phyloP scores from a whole-genome alignment of 2,797 vertebrate genomes.

The Pagetopsis macropterus region DNA sequence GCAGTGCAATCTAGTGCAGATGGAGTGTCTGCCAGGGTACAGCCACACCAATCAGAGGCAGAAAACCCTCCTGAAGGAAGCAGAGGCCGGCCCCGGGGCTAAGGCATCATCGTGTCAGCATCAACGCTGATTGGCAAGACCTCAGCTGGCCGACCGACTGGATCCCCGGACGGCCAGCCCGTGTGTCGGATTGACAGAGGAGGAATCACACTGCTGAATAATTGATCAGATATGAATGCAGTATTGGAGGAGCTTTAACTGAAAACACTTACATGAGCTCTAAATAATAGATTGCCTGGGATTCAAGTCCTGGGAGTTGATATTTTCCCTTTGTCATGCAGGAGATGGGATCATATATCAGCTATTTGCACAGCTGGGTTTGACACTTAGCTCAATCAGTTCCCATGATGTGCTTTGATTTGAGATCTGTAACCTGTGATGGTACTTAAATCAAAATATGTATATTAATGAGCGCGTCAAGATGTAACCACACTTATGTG shows the following conservation, averaged over 20 bases:
- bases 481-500: not conserved
- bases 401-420: constrained; percentile 27
- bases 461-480: constrained; percentile 11
- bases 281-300: constrained; percentile 80
- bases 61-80: constrained; percentile 59
- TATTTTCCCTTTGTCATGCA: constrained; percentile 69
- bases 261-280: constrained; percentile 78
- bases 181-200: constrained; percentile 64
- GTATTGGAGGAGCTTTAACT: constrained; percentile 77
- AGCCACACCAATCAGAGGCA: constrained; percentile 66
- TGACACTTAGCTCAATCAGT: constrained; percentile 26
- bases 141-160: constrained; percentile 53
- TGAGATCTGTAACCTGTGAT: constrained; percentile 3
- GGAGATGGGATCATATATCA: constrained; percentile 55
- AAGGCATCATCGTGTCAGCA: constrained; percentile 58
- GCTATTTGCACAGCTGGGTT: constrained; percentile 48
- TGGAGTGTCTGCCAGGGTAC: constrained; percentile 68
- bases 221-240: constrained; percentile 80
- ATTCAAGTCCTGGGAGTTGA: constrained; percentile 63
- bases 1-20: constrained; percentile 74
- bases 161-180: constrained; percentile 61
- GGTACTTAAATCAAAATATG: constrained; percentile 30
- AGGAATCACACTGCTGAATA: constrained; percentile 76
- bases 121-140: constrained; percentile 66
- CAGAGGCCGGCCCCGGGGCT: constrained; percentile 41